phyloP scores from a whole-genome alignment of 1,140 invertebrate species.

The Eciton burchellii region DNA sequence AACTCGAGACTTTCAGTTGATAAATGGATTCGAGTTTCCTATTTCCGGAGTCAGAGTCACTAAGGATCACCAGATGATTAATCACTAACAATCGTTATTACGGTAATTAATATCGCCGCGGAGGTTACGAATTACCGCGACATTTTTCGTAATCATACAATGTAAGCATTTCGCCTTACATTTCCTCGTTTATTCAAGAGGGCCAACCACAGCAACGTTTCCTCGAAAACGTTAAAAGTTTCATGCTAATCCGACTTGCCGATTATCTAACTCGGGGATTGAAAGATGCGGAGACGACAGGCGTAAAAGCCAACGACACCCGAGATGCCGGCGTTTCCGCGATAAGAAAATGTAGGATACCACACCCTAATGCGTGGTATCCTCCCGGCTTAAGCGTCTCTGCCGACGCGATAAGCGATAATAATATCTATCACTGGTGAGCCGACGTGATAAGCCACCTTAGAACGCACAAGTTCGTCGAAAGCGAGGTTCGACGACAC shows the following conservation, averaged over 20 bases:
- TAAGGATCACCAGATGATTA: no score
- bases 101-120: neutral
- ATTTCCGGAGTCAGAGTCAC: no score
- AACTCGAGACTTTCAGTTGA: no score
- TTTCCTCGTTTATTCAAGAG: neutral
- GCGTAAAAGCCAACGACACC: conserved; percentile 5
- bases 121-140: no score
- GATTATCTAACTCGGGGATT: conserved; percentile 12
- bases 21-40: no score
- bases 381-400: conserved; percentile 64
- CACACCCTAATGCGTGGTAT: conserved; percentile 62
- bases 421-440: conserved; percentile 79
- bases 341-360: conserved; percentile 74
- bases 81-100: conserved; percentile 6
- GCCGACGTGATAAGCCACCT: conserved; percentile 73
- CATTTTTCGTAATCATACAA: no score
- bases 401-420: conserved; percentile 75
- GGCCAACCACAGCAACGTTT: neutral
- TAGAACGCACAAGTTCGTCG: no score
- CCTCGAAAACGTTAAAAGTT: neutral
- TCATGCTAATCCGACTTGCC: conserved; percentile 11
- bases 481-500: neutral
- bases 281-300: neutral
- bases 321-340: conserved; percentile 17
- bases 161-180: no score